Evolutionary conservation across 2,113 vertebrate genomes (phyloP).

Genomic region (Amia ocellicauda): DNA sequence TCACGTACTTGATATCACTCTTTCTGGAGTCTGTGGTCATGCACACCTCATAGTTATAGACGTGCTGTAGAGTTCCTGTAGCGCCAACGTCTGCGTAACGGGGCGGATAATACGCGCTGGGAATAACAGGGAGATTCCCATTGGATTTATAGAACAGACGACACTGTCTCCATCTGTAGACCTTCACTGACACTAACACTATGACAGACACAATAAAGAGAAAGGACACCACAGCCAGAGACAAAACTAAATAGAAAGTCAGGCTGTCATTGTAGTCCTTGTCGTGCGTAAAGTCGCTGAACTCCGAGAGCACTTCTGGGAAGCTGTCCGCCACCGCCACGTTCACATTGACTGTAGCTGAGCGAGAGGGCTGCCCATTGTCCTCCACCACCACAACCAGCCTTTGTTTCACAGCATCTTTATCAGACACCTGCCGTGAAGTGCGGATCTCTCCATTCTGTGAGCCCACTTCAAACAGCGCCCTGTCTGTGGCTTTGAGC

Average conservation of each 20-base stretch:
- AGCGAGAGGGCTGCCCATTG: no score
- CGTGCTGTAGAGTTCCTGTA: constrained; percentile 3
- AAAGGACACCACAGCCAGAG: constrained; percentile 69
- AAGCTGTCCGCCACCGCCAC: no score
- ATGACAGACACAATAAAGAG: constrained; percentile 64
- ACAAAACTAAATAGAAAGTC: constrained; percentile 70
- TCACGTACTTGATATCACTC: background rate
- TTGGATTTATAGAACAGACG: background rate
- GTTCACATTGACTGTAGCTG: no score
- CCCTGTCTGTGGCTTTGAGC: no score
- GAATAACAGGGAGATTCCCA: background rate
- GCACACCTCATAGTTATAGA: constrained; percentile 6
- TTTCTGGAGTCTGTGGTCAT: constrained; percentile 1
- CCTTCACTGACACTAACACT: constrained; percentile 64
- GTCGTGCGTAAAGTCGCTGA: no score
- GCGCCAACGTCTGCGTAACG: constrained; percentile 2
- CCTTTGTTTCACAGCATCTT: no score
- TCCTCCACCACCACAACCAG: no score
- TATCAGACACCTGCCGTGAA: no score
- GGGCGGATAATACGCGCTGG: background rate
- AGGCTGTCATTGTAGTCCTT: no score
- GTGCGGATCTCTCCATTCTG: no score
- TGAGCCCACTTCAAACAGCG: no score
- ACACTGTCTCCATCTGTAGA: constrained; percentile 43
- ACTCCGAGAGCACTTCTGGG: no score